These are phyloP conservation scores for Drosophila equinoxialis DNA, from an alignment of 1,140 invertebrate species.

Conservation along the genomic window DNA sequence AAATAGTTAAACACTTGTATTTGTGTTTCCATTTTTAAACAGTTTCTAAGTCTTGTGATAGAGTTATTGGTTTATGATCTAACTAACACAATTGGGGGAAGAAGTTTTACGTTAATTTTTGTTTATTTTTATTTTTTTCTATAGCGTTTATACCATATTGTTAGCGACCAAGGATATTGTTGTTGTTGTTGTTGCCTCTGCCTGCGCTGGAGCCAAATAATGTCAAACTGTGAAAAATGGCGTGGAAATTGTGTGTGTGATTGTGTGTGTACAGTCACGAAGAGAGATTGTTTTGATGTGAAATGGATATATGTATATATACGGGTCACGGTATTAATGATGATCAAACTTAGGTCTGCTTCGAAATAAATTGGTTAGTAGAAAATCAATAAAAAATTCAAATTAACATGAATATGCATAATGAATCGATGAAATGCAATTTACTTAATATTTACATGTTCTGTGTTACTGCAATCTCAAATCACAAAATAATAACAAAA, in stretches of 20 bases:
- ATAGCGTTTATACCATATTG: slow-evolving; percentile 78
- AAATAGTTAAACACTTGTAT: background rate
- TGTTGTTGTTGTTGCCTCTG: slow-evolving; percentile 53
- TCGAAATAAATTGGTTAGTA: slow-evolving; percentile 19
- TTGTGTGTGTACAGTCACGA: slow-evolving; percentile 28
- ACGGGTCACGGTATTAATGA: slow-evolving; percentile 17
- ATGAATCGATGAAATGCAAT: slow-evolving; percentile 47
- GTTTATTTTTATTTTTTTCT: slow-evolving; percentile 10
- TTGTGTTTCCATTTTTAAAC: background rate
- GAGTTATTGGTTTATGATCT: background rate
- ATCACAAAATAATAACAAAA: slow-evolving; percentile 31
- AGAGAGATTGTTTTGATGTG: slow-evolving; percentile 30
- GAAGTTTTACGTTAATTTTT: background rate
- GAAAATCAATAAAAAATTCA: slow-evolving; percentile 1
- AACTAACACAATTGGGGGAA: background rate
- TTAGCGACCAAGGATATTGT: slow-evolving; percentile 80
- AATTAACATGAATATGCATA: slow-evolving; percentile 24
- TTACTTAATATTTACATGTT: slow-evolving; percentile 45
- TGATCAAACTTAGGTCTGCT: slow-evolving; percentile 25
- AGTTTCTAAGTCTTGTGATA: background rate
- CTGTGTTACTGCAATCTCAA: slow-evolving; percentile 38
- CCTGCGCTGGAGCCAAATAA: slow-evolving; percentile 81
- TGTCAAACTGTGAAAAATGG: slow-evolving; percentile 76
- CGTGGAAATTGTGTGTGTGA: slow-evolving; percentile 34
- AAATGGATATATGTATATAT: background rate